Percentiles rank a stretch among this genome's conserved stretches.
These are phyloP conservation scores for Pachydiplax longipennis DNA, from an alignment of 2,888 invertebrate genomes.

Conservation along the genomic window DNA sequence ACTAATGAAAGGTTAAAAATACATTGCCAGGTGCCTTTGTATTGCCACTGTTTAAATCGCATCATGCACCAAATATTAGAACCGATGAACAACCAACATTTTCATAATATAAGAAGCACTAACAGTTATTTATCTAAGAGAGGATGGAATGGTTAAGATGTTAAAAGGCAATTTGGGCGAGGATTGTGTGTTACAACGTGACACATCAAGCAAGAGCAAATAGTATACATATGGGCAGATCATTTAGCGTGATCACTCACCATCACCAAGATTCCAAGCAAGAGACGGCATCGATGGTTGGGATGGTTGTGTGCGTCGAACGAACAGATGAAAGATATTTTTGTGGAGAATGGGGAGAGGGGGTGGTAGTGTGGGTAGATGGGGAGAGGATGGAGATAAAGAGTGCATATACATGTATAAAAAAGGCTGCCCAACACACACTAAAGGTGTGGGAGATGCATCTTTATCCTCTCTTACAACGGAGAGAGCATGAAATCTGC, in stretches of 20 bases:
- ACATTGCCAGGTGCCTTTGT: too few relatives aligned
- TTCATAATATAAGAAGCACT: too few relatives aligned
- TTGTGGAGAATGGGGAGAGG: slow-evolving; percentile 14
- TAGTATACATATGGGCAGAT: slow-evolving; percentile 30
- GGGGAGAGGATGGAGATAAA: slow-evolving; percentile 31
- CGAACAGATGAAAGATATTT: slow-evolving; percentile 27
- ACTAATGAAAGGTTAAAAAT: too few relatives aligned
- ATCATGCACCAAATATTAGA: too few relatives aligned
- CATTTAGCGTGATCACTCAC: slow-evolving; percentile 33
- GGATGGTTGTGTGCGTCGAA: slow-evolving; percentile 19
- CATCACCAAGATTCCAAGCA: slow-evolving; percentile 41
- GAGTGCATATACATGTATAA: slow-evolving; percentile 42
- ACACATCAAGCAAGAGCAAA: slow-evolving; percentile 44
- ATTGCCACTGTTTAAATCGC: too few relatives aligned
- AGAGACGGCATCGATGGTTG: slow-evolving; percentile 36
- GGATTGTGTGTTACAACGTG: slow-evolving; percentile 26
- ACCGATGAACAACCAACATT: too few relatives aligned
- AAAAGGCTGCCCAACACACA: slow-evolving; percentile 42
- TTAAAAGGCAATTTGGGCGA: neutral
- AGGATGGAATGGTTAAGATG: neutral
- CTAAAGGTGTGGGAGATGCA: neutral
- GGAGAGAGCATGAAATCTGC: neutral
- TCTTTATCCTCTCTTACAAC: neutral
- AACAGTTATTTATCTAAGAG: neutral
- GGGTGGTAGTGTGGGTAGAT: neutral